phyloP scores from a whole-genome alignment of 1,140 invertebrate genomes.

The Drosophila miranda region DNA sequence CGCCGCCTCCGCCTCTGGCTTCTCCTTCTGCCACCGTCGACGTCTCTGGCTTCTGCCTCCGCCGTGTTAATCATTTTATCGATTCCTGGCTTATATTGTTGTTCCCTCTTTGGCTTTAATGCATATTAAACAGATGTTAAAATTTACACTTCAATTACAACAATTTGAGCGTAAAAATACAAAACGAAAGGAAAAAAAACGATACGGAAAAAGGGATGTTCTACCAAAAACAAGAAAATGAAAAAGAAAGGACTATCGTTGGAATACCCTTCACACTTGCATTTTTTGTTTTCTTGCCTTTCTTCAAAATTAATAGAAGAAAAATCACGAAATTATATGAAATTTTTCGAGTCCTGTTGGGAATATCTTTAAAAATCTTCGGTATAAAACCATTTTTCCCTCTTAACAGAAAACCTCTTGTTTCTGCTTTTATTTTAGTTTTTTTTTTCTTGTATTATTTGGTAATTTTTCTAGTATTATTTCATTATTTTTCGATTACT shows the following conservation, averaged over 20 bases:
- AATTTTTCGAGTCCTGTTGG: too few species aligned
- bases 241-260: background rate
- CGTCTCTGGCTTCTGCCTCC: background rate
- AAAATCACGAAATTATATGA: too few species aligned
- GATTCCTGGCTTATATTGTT: slow-evolving; percentile 44
- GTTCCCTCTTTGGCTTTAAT: slow-evolving; percentile 46
- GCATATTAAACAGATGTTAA: slow-evolving; percentile 74
- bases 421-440: too few species aligned
- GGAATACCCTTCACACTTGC: too few species aligned
- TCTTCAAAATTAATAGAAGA: too few species aligned
- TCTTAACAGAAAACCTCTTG: too few species aligned
- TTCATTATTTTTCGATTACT: too few species aligned
- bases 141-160: slow-evolving; percentile 76
- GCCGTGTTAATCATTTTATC: slow-evolving; percentile 68
- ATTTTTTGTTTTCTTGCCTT: too few species aligned
- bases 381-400: too few species aligned
- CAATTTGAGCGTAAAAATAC: slow-evolving; percentile 62
- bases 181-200: slow-evolving; percentile 5
- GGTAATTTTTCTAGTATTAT: too few species aligned
- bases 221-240: background rate
- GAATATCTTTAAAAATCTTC: too few species aligned
- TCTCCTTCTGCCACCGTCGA: background rate
- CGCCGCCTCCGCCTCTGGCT: background rate
- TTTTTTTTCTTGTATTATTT: too few species aligned
- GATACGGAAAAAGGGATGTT: slow-evolving; percentile 8